Evolutionary conservation across 2,888 invertebrate species (phyloP), one percentile per base, ranked within the genome.

Genomic region (Drosophila diplacantha): DNA sequence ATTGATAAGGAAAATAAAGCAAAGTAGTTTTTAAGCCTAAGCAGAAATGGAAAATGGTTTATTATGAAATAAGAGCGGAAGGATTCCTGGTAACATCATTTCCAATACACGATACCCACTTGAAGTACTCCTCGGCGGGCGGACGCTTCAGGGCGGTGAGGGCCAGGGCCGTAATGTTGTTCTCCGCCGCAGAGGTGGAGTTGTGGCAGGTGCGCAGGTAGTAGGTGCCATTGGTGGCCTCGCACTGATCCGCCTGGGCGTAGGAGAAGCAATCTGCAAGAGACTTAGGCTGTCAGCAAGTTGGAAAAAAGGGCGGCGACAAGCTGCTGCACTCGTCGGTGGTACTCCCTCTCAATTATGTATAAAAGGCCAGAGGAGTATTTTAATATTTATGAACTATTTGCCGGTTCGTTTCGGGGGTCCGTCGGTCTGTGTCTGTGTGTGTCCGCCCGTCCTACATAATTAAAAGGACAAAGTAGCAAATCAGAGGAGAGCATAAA

Each of bases 71-170:
- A 5, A 24, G 12, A 31, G 12, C 12, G 31, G 12, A 29, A 12
- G 11, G 18, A 31, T n/a, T 3, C 9, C 6, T 12, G 16, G 4
- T 18, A 16, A 29, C 44, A 31, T 8, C 5, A 5, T 9, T 18
- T 44, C 44, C 14, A 3, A 5, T 5, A 9, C 0, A 26, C 18
- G 44, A 22, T 14, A 78, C 90, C 90, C 85, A 93, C 93, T 91
- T 92, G 83, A 93, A 93, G 84, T 93, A 93, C 87, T 93, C 93
- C 85, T 93, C 93, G 38, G 93, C 93, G 3, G 93, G 93, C 39
- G 93, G 92, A 62, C 90, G 90, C 55, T 91, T 90, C 11, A 92
- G 84, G 6, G 91, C 91, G 51, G 88, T 89, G 31, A 91, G 89
- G 6, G 92, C 91, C 72, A 91, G 73, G 32, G 89, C 89, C 1